Evolutionary conservation across 1,140 invertebrate species (phyloP).

Genomic region (Bombus balteatus): DNA sequence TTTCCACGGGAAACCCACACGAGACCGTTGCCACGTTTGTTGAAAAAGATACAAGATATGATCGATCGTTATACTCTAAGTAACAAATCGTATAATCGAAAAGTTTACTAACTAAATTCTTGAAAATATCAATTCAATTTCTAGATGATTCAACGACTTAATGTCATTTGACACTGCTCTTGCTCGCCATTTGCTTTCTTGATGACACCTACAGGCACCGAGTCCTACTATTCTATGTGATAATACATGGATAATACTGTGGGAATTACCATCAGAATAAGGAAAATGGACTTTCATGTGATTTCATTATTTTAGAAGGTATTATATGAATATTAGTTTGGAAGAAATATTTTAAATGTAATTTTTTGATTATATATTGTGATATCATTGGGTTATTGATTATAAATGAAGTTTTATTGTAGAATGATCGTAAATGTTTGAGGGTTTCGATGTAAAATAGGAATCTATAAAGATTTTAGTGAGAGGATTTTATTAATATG

Average conservation of each 20-base stretch:
- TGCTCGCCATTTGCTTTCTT: conserved; percentile 2
- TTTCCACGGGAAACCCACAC: conserved; percentile 11
- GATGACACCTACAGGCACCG: conserved; percentile 20
- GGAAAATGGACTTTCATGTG: neutral
- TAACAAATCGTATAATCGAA: neutral
- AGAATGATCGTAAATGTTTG: neutral
- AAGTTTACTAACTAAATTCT: too few species aligned
- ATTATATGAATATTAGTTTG: neutral
- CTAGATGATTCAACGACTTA: neutral
- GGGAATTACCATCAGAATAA: neutral
- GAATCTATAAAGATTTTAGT: neutral
- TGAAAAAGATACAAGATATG: neutral
- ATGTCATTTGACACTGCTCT: neutral
- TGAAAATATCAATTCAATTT: neutral
- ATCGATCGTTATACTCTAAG: neutral
- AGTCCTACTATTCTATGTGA: neutral
- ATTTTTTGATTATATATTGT: neutral
- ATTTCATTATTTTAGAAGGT: neutral
- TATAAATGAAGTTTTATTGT: neutral
- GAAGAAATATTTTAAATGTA: neutral
- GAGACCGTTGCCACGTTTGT: neutral
- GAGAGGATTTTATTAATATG: neutral
- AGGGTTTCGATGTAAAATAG: neutral
- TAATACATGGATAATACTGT: neutral
- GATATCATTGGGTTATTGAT: neutral